These are phyloP conservation scores for Machaerirhynchus nigripectus DNA, from an alignment of 2,113 vertebrate species.

Conservation along the genomic window DNA sequence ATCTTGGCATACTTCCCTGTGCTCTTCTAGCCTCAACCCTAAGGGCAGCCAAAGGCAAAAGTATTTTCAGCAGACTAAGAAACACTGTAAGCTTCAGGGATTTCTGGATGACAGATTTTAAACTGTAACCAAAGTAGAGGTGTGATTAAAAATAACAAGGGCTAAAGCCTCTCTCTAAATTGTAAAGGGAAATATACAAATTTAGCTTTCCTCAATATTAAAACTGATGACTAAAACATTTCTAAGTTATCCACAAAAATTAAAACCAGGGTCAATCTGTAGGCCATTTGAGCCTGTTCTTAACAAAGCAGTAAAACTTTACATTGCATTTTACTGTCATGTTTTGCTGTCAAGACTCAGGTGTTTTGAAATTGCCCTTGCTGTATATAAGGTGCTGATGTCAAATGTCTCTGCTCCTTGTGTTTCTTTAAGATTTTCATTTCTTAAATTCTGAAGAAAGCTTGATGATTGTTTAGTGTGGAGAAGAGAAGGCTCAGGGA, in stretches of 20 bases:
- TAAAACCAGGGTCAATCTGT: background rate
- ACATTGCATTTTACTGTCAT: background rate
- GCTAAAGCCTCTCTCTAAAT: background rate
- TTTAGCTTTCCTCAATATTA: background rate
- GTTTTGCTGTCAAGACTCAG: background rate
- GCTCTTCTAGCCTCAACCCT: slow-evolving; percentile 17
- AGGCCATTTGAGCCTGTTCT: background rate
- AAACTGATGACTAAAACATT: background rate
- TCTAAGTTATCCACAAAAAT: background rate
- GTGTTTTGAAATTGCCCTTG: background rate
- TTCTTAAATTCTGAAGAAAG: background rate
- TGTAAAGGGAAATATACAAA: background rate
- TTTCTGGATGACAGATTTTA: slow-evolving; percentile 40
- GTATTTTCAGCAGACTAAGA: slow-evolving; percentile 33
- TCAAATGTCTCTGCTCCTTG: background rate
- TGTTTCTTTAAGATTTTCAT: background rate
- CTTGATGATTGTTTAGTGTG: background rate
- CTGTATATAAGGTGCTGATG: background rate
- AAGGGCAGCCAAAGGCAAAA: slow-evolving; percentile 45
- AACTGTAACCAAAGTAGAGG: background rate
- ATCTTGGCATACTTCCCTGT: background rate
- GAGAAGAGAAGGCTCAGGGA: background rate
- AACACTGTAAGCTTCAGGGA: slow-evolving; percentile 31
- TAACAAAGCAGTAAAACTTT: background rate
- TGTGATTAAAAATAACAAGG: slow-evolving; percentile 36